Percentiles rank a stretch among this genome's conserved stretches.
phyloP scores from a whole-genome alignment of 2,888 invertebrate genomes.

The Zootermopsis nevadensis region DNA sequence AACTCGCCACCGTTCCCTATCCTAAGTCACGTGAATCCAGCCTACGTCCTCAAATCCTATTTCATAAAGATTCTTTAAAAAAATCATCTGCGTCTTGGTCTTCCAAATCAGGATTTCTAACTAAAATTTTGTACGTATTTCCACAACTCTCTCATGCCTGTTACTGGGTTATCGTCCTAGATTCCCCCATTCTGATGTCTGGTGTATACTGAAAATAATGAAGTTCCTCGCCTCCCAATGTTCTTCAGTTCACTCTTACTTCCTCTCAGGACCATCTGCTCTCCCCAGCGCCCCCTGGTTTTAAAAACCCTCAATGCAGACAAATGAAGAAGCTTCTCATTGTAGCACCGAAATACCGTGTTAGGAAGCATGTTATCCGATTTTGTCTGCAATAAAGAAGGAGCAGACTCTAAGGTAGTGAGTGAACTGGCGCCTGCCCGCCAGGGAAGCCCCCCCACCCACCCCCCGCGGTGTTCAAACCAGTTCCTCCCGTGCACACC shows the following conservation, averaged over 20 bases:
- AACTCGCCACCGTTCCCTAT: neutral
- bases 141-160: no score
- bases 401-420: neutral
- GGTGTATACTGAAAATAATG: no score
- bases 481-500: neutral
- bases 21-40: neutral
- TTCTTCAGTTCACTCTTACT: neutral
- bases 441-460: neutral
- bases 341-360: no score
- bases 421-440: slow-evolving; percentile 1
- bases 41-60: neutral
- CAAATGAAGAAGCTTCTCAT: no score
- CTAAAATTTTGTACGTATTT: neutral
- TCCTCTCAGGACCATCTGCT: no score
- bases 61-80: neutral
- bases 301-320: no score
- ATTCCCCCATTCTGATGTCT: no score
- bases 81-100: neutral
- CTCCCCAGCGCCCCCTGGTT: no score
- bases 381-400: neutral
- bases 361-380: neutral
- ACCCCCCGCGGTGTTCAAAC: slow-evolving; percentile 10
- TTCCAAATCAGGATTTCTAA: neutral
- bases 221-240: no score
- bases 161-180: no score